These are phyloP conservation scores for Hydropotes inermis DNA, from an alignment of 2,113 vertebrate species.

Conservation along the genomic window DNA sequence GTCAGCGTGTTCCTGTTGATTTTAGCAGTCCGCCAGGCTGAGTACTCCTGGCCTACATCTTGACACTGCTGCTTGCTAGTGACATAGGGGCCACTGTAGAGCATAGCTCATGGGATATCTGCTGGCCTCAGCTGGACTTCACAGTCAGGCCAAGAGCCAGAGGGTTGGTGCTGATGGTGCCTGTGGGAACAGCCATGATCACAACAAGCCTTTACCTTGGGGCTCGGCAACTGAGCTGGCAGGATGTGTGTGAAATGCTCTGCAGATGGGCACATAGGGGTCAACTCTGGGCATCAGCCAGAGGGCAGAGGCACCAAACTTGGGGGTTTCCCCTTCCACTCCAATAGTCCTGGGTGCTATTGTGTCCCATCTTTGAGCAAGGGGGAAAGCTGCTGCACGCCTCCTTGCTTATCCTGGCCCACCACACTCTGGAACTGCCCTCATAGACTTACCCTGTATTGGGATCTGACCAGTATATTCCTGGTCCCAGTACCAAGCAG, in stretches of 20 bases:
- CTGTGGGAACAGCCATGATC: background rate
- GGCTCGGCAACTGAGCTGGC: background rate
- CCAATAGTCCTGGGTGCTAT: background rate
- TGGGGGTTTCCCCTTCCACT: background rate
- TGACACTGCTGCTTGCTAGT: background rate
- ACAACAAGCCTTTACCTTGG: background rate
- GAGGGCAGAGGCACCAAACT: background rate
- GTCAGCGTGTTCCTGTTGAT: background rate
- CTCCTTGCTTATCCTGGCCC: background rate
- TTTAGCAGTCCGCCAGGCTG: background rate
- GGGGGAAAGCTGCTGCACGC: background rate
- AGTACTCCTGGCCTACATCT: background rate
- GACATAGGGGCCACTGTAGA: background rate
- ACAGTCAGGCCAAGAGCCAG: conserved; percentile 74
- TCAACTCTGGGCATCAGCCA: background rate
- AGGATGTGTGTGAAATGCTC: background rate
- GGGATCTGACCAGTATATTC: background rate
- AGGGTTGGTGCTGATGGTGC: conserved; percentile 82
- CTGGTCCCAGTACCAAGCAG: background rate
- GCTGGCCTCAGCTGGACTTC: background rate
- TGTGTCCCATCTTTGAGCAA: background rate
- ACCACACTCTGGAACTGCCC: background rate
- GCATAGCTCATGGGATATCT: background rate
- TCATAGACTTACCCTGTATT: background rate
- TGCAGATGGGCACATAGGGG: background rate